A percentile compares a stretch with the other conserved stretches of the same genome.
phyloP scores from a whole-genome alignment of 2,797 vertebrate genomes.

The Sarcoramphus papa region DNA sequence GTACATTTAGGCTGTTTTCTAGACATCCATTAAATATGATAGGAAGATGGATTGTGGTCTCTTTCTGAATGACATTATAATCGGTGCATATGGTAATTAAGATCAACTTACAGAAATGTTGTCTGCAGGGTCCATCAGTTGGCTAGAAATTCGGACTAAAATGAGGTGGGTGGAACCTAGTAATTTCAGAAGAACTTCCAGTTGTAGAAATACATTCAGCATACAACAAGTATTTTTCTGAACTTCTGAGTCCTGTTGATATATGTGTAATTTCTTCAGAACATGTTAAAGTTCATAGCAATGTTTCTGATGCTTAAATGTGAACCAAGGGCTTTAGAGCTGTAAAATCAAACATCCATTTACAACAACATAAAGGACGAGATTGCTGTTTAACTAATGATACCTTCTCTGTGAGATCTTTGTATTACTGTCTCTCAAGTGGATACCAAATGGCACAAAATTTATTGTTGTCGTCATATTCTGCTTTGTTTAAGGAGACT shows the following conservation, averaged over 20 bases:
- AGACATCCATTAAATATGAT: slow-evolving; percentile 79
- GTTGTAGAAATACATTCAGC: not conserved
- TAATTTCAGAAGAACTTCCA: slow-evolving; percentile 12
- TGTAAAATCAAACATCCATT: not conserved
- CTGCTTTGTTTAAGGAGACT: not conserved
- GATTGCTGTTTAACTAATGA: not conserved
- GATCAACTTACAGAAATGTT: slow-evolving; percentile 79
- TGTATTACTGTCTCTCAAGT: not conserved
- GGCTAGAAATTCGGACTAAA: slow-evolving; percentile 35
- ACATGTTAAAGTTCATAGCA: not conserved
- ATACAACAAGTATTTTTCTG: not conserved
- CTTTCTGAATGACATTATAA: slow-evolving; percentile 85
- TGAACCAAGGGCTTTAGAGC: not conserved
- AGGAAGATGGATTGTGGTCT: slow-evolving; percentile 82
- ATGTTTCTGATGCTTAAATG: not conserved
- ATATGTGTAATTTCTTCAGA: not conserved
- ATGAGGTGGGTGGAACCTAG: not conserved
- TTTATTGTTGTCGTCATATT: not conserved
- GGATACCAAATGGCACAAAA: not conserved
- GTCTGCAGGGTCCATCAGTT: slow-evolving; percentile 71
- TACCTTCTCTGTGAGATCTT: not conserved
- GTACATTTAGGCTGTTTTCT: slow-evolving; percentile 63
- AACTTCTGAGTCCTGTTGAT: not conserved
- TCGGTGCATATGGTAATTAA: slow-evolving; percentile 82
- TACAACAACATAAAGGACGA: not conserved